Evolutionary conservation across 2,797 vertebrate genomes (phyloP).

Genomic region (Halcyon smyrnensis): DNA sequence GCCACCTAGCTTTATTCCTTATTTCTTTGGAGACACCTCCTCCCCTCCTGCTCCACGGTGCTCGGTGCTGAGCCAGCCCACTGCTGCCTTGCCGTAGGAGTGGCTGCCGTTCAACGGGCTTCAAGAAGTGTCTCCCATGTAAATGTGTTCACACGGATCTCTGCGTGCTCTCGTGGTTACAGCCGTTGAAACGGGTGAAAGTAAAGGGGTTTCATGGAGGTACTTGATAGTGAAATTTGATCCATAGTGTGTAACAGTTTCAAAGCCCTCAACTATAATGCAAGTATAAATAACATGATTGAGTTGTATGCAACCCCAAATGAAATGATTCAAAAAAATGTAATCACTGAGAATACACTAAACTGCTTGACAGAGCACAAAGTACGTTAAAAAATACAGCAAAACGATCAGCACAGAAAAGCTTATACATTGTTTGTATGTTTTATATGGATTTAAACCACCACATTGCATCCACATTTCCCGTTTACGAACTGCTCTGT

Average conservation of each 20-base stretch:
- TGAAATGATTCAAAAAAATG: neutral
- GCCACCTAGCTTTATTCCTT: neutral
- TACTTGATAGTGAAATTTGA: neutral
- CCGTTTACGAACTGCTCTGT: neutral
- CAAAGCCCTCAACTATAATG: neutral
- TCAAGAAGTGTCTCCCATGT: neutral
- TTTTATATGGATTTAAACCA: neutral
- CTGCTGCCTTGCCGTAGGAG: neutral
- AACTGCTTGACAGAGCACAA: neutral
- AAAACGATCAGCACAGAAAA: neutral
- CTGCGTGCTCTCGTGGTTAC: neutral
- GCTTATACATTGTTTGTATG: neutral
- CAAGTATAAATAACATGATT: neutral
- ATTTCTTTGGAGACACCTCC: neutral
- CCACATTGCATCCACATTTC: neutral
- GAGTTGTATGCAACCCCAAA: neutral
- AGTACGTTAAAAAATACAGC: neutral
- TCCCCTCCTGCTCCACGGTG: accelerated
- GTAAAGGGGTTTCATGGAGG: constrained; percentile 33
- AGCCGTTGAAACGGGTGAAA: constrained; percentile 8
- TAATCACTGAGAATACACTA: neutral
- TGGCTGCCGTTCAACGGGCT: neutral
- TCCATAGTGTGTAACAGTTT: constrained; percentile 14
- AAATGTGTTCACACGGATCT: neutral
- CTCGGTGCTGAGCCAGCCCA: accelerated